These are phyloP conservation scores for Timema cristinae DNA, from an alignment of 2,888 invertebrate genomes.

Conservation along the genomic window DNA sequence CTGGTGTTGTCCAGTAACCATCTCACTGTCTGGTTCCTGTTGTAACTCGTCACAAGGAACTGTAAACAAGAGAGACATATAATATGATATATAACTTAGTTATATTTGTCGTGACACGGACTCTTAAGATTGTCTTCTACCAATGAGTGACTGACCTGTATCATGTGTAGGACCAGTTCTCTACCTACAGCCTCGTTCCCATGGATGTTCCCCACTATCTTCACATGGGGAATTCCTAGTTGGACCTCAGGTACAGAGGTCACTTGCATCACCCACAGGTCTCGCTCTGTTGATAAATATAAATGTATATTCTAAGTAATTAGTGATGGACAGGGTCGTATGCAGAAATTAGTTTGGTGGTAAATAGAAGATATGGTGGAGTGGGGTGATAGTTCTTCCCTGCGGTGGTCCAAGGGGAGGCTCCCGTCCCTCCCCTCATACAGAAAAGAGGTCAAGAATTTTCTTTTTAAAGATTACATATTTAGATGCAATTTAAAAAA, in stretches of 20 bases:
- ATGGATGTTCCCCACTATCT: constrained; percentile 70
- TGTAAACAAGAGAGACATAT: constrained; percentile 51
- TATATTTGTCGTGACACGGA: too few relatives aligned
- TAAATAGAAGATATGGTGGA: background rate
- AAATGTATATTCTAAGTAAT: constrained; percentile 26
- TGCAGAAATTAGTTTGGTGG: background rate
- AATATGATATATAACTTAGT: constrained; percentile 41
- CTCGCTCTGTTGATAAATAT: constrained; percentile 44
- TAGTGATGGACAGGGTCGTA: constrained; percentile 3
- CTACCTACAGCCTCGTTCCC: constrained; percentile 66
- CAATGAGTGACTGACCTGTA: constrained; percentile 41
- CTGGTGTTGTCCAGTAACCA: constrained; percentile 52
- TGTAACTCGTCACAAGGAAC: constrained; percentile 49
- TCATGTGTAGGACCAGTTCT: constrained; percentile 59
- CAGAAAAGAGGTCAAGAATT: too few relatives aligned
- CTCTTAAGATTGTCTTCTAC: too few relatives aligned
- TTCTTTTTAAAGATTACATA: too few relatives aligned
- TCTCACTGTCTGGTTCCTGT: constrained; percentile 47
- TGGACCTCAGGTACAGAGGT: constrained; percentile 43
- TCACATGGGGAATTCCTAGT: constrained; percentile 59
- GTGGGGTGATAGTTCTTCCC: background rate
- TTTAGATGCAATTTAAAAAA: too few relatives aligned
- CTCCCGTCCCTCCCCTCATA: too few relatives aligned
- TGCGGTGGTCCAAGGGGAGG: background rate
- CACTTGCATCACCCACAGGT: constrained; percentile 57